These are phyloP conservation scores for Zaprionus davidi DNA, from an alignment of 1,140 invertebrate species.

Conservation along the genomic window DNA sequence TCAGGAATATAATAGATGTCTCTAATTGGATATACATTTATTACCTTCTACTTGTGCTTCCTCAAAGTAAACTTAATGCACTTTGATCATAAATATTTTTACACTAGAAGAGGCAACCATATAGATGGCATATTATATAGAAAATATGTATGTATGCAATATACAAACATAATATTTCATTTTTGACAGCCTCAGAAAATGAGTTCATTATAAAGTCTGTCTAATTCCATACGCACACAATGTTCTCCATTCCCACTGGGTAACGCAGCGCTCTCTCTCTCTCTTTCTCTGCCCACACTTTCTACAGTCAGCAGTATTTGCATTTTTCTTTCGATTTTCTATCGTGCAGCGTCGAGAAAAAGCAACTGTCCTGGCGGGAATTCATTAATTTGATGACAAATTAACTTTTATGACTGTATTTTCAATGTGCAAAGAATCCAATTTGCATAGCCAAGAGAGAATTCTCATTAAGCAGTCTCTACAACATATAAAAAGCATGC, in stretches of 20 bases:
- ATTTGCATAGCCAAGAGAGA: slow-evolving; percentile 63
- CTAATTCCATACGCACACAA: neutral
- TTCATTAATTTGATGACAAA: slow-evolving; percentile 75
- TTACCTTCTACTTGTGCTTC: too few species aligned
- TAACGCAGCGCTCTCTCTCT: neutral
- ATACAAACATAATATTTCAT: neutral
- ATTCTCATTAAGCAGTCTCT: neutral
- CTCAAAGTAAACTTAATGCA: too few species aligned
- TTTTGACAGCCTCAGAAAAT: neutral
- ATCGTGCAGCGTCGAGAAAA: neutral
- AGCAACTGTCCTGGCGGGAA: slow-evolving; percentile 33
- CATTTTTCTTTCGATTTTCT: slow-evolving; percentile 34
- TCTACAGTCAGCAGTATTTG: slow-evolving; percentile 37
- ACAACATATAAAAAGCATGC: neutral
- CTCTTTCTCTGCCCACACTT: neutral
- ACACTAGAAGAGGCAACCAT: too few species aligned
- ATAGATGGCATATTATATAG: neutral
- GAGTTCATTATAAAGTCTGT: neutral
- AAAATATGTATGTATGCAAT: neutral
- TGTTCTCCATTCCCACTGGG: neutral
- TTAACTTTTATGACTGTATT: slow-evolving; percentile 74
- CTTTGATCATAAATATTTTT: too few species aligned
- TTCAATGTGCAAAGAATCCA: slow-evolving; percentile 43
- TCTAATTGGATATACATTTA: too few species aligned
- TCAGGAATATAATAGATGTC: too few species aligned